Percentiles rank a stretch among this genome's conserved stretches.
These are phyloP conservation scores for Sus cebifrons DNA, from an alignment of 2,797 vertebrate species.

Conservation along the genomic window DNA sequence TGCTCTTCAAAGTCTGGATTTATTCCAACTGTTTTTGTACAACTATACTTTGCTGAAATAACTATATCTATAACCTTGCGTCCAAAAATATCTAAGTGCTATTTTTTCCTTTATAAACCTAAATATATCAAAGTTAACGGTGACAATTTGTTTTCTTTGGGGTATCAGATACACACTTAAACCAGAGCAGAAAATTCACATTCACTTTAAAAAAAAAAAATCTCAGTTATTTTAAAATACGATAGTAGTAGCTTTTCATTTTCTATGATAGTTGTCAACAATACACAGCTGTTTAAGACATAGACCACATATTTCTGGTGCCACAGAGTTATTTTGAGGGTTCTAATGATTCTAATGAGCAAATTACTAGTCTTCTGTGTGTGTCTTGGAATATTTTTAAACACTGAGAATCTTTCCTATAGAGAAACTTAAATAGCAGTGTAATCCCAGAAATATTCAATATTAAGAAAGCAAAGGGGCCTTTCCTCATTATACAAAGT, in stretches of 20 bases:
- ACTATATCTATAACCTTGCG: neutral
- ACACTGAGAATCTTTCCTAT: neutral
- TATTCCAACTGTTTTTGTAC: neutral
- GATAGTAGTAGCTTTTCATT: neutral
- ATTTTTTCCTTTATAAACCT: neutral
- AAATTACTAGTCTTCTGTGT: neutral
- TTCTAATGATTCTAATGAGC: neutral
- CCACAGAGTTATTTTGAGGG: constrained; percentile 7
- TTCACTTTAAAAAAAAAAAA: neutral
- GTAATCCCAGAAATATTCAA: neutral
- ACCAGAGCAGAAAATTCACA: neutral
- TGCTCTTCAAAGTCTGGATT: neutral
- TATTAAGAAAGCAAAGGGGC: constrained; percentile 4
- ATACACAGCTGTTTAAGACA: neutral
- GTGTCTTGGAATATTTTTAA: neutral
- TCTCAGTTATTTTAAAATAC: constrained; percentile 16
- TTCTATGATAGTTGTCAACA: neutral
- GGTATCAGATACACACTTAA: constrained; percentile 36
- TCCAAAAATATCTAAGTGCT: neutral
- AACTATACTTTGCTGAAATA: neutral
- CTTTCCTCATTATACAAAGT: neutral
- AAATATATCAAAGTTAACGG: constrained; percentile 18
- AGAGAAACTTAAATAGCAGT: neutral
- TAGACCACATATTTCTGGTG: neutral
- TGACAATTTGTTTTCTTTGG: neutral